A percentile compares a stretch with the other conserved stretches of the same genome.
These are phyloP conservation scores for Pongo abelii DNA, from an alignment of 2,113 vertebrate species.

Conservation along the genomic window DNA sequence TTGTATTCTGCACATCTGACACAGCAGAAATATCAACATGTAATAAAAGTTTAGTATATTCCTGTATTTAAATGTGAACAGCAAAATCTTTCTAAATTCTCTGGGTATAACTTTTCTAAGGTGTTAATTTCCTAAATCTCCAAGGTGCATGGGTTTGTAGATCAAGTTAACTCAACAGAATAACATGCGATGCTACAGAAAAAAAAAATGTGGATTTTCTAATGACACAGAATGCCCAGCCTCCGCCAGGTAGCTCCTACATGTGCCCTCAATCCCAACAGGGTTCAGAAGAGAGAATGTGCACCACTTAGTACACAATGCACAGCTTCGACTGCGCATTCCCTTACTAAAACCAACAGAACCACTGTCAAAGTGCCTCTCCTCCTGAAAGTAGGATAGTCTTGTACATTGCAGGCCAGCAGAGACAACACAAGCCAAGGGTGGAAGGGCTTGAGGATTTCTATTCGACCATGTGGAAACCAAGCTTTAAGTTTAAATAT, in stretches of 20 bases:
- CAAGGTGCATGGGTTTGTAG: background rate
- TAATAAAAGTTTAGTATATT: background rate
- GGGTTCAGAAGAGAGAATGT: background rate
- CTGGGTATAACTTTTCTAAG: background rate
- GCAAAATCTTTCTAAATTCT: background rate
- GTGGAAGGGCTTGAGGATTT: background rate
- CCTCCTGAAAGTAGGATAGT: background rate
- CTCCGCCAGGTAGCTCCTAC: background rate
- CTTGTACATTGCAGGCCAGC: background rate
- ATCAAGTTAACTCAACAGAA: background rate
- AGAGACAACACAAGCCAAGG: background rate
- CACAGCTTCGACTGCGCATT: no score
- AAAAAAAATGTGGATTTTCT: background rate
- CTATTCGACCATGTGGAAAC: background rate
- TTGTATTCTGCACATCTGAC: background rate
- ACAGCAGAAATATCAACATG: background rate
- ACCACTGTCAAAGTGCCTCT: background rate
- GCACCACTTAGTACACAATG: background rate
- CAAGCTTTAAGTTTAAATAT: background rate
- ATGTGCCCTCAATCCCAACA: fast-evolving
- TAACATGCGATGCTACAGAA: background rate
- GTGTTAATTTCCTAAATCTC: background rate
- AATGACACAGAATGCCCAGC: background rate
- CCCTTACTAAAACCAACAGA: background rate
- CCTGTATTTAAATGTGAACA: background rate